Base-by-base conservation (phyloP, 2,888 invertebrate genomes). In the Ellobium chinense region DNA sequence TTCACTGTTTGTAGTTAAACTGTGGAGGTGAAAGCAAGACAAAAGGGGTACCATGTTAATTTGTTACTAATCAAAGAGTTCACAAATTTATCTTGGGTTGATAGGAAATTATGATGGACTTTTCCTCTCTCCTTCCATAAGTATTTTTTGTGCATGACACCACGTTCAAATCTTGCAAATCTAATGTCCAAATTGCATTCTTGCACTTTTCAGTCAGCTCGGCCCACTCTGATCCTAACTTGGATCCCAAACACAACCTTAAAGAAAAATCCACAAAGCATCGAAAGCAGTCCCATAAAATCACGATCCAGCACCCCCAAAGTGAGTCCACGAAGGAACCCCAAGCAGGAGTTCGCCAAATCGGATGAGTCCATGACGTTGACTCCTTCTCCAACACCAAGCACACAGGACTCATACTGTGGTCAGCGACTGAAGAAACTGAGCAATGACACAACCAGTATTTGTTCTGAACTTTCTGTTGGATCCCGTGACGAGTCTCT, bases 221-320 rank as follows among this genome's bases (percentile, higher is more conserved):
- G 92, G 95, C 96, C 86, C 29, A 98, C 98, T 0, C 94, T 98
- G 18, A 96, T 97, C 85, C 94, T 98, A 2, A 97, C 97, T 83
- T 98, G 98, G 98, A 97, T 98, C 86, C 98, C 98, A 0, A 98
- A 98, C 93, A 95, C 96, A 1, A 97, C 97, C 0, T 94, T 98
- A 58, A 95, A 96, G 84, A 97, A 96, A 93, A 97, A 97, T 91
- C 97, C 97, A 24, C 86, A 88, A 56, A 92, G 92, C 78, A 90
- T 92, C 39, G 91, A 92, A 84, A 91, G 91, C 85, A 92, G 92
- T 82, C 92, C 92, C 46, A 89, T 87, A 76, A 84, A 85, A 60
- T 88, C 90, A 14, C 84, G 85, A 5, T 86, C 84, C n/a, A 84
- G 86, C 46, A 90, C 89, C 37, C 89, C 91, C 36, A 85, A 87